Evolutionary conservation across 2,888 invertebrate species (phyloP), one percentile per base, ranked within the genome.

Genomic region (Arenicola marina): DNA sequence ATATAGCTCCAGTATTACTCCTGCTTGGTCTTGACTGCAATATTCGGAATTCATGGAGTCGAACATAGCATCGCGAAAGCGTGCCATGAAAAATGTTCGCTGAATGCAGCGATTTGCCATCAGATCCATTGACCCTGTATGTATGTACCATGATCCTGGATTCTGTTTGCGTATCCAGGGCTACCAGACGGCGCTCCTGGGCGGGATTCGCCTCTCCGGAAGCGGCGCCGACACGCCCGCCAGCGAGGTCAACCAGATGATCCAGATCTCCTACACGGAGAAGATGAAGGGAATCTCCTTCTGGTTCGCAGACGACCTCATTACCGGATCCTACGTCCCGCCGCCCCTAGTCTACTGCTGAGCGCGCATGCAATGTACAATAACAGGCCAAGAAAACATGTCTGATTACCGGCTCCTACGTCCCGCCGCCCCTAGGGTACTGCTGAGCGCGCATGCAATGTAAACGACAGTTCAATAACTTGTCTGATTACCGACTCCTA

Each of bases 251-350:
- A 21, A 53, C 31, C 53, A 53, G 53, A 53, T 53, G 53, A 11
- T 53, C 26, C 26, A 53, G 29, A 28, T 28, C 26, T 28, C 29
- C 28, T 28, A 53, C 26, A 21, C 11, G 7, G 21, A 11, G 15
- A 53, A 53, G 7, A 7, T 53, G 26, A 7, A 29, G 15, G 53
- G 53, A 11, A 21, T 29, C 21, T 53, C 53, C 26, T 53, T 53
- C 53, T 53, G 53, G 53, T 53, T 53, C 21, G 53, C 28, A 4
- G 53, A 53, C 21, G 31, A 53, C 31, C 26, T 53, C 28, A 53
- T 53, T 21, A 29, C 7, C 11, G 53, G 53, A 7, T 7, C 53
- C 11, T 24, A 29, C 21, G 15, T 11, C 7, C 26, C 26, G 7
- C 48, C 48, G 24, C 48, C 48, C 48, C 48, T 48, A 11, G 15